A percentile compares a stretch with the other conserved stretches of the same genome.
phyloP scores from a whole-genome alignment of 2,113 vertebrate species.

The Siniperca knerii region DNA sequence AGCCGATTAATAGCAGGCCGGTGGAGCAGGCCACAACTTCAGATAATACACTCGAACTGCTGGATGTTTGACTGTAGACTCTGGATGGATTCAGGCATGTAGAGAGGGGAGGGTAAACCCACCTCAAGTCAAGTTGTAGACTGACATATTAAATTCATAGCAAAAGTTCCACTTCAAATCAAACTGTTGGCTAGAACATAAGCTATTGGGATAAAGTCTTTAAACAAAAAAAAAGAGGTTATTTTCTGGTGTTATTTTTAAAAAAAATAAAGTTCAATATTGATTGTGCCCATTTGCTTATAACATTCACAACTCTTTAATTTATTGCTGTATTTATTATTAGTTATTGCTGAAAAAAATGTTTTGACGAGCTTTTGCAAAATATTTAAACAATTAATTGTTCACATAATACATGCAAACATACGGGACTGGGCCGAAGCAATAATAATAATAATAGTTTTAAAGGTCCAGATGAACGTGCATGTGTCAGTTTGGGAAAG shows the following conservation, averaged over 20 bases:
- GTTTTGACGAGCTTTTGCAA: neutral
- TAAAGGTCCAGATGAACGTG: neutral
- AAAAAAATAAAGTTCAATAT: neutral
- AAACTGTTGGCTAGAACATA: neutral
- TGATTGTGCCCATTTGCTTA: neutral
- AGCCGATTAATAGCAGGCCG: constrained; percentile 50
- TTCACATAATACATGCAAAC: neutral
- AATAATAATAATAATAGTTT: constrained; percentile 15
- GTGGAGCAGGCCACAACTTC: constrained; percentile 29
- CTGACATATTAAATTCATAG: neutral
- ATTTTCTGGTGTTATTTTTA: neutral
- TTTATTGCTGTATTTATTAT: too few species aligned
- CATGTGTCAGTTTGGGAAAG: constrained; percentile 65
- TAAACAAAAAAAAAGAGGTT: neutral
- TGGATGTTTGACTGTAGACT: neutral
- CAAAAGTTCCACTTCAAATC: neutral
- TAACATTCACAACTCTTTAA: neutral
- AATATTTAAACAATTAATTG: neutral
- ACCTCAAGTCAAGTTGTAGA: neutral
- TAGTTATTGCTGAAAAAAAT: neutral
- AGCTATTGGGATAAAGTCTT: neutral
- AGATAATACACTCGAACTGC: constrained; percentile 35
- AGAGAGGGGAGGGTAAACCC: neutral
- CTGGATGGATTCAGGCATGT: neutral
- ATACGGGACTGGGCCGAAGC: neutral